Percentiles rank a stretch among this genome's conserved stretches.
Conservation (phyloP, 2,113 vertebrate genomes). For the Burhinus bistriatus region DNA sequence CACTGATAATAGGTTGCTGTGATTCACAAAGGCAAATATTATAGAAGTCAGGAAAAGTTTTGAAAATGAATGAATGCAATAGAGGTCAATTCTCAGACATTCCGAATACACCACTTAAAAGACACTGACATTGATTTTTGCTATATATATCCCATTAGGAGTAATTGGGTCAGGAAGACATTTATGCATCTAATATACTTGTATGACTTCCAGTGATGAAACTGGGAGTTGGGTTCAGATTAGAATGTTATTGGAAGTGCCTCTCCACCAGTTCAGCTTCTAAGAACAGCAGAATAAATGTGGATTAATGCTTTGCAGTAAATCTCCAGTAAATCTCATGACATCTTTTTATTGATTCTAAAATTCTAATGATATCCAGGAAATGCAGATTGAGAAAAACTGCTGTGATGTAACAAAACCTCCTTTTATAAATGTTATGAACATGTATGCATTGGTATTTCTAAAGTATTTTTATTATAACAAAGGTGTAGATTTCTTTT, state of each 20-base stretch:
- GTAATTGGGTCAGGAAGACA: slow-evolving; percentile 39
- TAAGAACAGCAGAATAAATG: slow-evolving; percentile 20
- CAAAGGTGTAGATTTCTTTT: background rate
- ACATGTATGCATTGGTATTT: background rate
- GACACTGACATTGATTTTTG: slow-evolving; percentile 41
- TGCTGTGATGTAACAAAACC: background rate
- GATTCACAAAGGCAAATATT: background rate
- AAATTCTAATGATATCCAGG: slow-evolving; percentile 35
- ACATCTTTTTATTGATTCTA: slow-evolving; percentile 15
- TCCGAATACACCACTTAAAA: background rate
- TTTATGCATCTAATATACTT: background rate
- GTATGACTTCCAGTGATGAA: slow-evolving; percentile 24
- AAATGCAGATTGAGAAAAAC: slow-evolving; percentile 14
- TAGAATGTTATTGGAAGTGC: slow-evolving; percentile 20
- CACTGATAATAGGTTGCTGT: background rate
- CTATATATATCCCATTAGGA: slow-evolving; percentile 1
- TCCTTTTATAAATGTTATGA: background rate
- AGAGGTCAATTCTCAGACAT: background rate
- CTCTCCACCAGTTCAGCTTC: background rate
- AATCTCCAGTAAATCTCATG: slow-evolving; percentile 17
- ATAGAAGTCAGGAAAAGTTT: background rate
- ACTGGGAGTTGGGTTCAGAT: background rate
- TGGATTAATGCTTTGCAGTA: slow-evolving; percentile 12
- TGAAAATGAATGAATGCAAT: background rate
- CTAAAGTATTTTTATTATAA: background rate